Conservation (phyloP, 1,140 invertebrate species). For the Dufourea novaeangliae region DNA sequence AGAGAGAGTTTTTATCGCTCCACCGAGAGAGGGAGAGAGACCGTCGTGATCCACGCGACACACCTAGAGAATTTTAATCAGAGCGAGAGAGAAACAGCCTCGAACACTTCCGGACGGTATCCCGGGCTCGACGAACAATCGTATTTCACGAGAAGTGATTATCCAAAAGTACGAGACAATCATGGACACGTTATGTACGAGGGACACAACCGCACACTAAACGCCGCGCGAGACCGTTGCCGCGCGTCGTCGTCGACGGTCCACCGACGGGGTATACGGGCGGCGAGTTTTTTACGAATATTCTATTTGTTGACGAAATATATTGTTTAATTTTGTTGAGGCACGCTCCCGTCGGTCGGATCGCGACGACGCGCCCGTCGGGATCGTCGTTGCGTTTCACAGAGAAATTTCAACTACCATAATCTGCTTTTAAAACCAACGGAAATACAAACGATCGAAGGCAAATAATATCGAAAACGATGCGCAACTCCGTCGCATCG, state of each 20-base stretch:
- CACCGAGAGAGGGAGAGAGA: background rate
- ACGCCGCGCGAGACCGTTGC: too few relatives aligned
- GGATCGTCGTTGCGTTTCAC: constrained; percentile 6
- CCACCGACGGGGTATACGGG: background rate
- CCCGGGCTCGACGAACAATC: constrained; percentile 30
- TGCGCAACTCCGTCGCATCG: too few relatives aligned
- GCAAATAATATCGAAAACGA: too few relatives aligned
- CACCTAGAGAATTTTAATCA: constrained; percentile 10
- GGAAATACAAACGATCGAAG: background rate
- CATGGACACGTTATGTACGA: constrained; percentile 41
- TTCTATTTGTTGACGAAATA: constrained; percentile 75
- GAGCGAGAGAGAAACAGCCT: background rate
- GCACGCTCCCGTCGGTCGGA: constrained; percentile 15
- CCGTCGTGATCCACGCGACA: background rate
- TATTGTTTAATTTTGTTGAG: constrained; percentile 77
- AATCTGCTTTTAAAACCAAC: too few relatives aligned
- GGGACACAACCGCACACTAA: constrained; percentile 1
- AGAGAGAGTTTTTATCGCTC: constrained; percentile 29
- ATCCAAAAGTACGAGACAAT: constrained; percentile 64
- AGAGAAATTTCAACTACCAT: constrained; percentile 43
- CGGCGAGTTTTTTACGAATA: constrained; percentile 62
- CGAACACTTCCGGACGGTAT: background rate
- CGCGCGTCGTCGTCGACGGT: constrained; percentile 9
- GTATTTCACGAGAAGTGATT: constrained; percentile 48
- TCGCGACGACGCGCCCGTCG: constrained; percentile 12